Base-by-base conservation (phyloP, 2,797 vertebrate genomes). In the Enteromius afrohamiltoni region DNA sequence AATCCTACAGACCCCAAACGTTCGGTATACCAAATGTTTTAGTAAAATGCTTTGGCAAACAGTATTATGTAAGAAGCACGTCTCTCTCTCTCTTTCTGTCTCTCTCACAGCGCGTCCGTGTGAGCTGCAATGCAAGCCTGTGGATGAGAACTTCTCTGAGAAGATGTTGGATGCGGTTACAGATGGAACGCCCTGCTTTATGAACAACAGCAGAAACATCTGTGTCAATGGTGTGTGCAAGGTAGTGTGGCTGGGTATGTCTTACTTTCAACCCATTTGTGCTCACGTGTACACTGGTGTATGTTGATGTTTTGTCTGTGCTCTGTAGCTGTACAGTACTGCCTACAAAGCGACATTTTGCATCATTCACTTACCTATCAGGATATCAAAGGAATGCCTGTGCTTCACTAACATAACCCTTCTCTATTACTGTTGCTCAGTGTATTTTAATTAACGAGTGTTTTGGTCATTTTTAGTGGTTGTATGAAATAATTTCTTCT, bases 181-280 rank as follows among this genome's bases (percentile, higher is more conserved):
- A 1, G 98, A 99, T 9, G 98, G 98, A 19, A 99, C 98, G 1
- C 95, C 97, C 2, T 99, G 98, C 92, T 99, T 96, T 91, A 95
- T 95, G 92, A 96, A 95, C 84, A 96, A 91, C 87, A 97, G 95
- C 92, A 95, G 95, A 90, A 97, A 96, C 93, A 89, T 96, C 95
- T 99, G 98, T 89, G 95, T 99, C 92, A 99, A 99, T 92, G 98
- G 98, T 93, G 97, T 99, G 94, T 99, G 98, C 97, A 99, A 99
- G 98, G 98, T 99, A 98, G 91, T 92, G 93, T 94, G 92, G 86
- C 95, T 97, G 96, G 96, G 96, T 96, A 97, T 97, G 94, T 94
- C 92, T 90, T 87, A 84, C 37, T 79, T 58, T 58, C 34, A 80
- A 67, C 47, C 29, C 64, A 80, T 34, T 23, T 76, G 23, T 81